A percentile compares a stretch with the other conserved stretches of the same genome.
Evolutionary conservation across 2,113 vertebrate genomes (phyloP).

Genomic region (Eira barbara): DNA sequence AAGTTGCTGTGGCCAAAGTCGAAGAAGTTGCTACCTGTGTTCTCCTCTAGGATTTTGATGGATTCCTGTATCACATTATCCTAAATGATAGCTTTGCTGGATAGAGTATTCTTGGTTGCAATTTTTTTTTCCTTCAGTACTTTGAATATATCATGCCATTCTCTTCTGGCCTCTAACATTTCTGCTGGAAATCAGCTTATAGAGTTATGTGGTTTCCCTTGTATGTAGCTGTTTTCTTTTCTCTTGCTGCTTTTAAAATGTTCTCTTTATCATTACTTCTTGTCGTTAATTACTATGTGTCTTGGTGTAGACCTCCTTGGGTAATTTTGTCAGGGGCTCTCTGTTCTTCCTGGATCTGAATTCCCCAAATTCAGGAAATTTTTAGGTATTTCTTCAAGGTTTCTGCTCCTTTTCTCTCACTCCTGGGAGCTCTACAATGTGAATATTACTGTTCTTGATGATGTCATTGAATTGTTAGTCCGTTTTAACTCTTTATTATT

Average conservation of each 20-base stretch:
- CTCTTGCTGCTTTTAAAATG: not conserved
- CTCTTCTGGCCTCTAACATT: not conserved
- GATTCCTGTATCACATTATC: too few species aligned
- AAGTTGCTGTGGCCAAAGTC: too few species aligned
- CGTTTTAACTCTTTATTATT: not conserved
- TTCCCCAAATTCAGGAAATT: not conserved
- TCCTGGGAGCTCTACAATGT: not conserved
- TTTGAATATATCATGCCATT: not conserved
- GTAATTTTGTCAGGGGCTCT: not conserved
- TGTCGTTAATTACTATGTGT: not conserved
- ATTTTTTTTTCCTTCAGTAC: not conserved
- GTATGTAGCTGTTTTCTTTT: not conserved
- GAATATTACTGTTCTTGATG: not conserved
- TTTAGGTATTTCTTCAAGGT: not conserved
- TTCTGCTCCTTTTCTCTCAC: not conserved
- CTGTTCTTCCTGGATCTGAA: not conserved
- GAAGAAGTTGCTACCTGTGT: too few species aligned
- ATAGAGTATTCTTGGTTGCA: not conserved
- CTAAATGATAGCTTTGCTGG: not conserved
- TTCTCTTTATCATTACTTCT: not conserved
- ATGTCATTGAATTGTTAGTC: not conserved
- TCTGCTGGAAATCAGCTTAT: not conserved
- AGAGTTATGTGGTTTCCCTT: not conserved
- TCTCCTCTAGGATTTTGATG: too few species aligned
- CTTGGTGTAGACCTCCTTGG: not conserved